phyloP scores from a whole-genome alignment of 2,797 vertebrate species.

The Natrix natrix region DNA sequence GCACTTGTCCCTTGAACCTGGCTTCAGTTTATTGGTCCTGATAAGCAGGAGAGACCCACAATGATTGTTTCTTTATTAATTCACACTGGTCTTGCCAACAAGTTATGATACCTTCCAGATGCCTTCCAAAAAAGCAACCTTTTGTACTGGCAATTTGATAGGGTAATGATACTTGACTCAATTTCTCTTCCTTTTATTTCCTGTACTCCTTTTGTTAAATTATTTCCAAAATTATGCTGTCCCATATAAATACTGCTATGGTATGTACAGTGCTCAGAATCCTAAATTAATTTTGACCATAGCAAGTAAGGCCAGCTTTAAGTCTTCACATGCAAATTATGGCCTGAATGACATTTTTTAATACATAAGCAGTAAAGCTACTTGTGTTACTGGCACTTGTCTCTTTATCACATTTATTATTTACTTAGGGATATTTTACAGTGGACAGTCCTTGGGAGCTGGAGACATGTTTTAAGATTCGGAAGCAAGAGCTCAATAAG shows the following conservation, averaged over 20 bases:
- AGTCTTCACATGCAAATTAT: not conserved
- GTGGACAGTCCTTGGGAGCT: no score
- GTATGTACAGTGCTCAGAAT: not conserved
- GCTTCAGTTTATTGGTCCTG: slow-evolving; percentile 49
- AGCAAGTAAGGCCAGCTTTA: not conserved
- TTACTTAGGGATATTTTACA: not conserved
- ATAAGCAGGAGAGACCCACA: slow-evolving; percentile 16
- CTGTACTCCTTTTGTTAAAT: slow-evolving; percentile 53
- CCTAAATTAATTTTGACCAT: slow-evolving; percentile 13
- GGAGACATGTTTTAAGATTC: no score
- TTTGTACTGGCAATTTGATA: slow-evolving; percentile 48
- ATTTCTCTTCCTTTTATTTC: slow-evolving; percentile 14
- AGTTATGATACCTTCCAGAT: slow-evolving; percentile 50
- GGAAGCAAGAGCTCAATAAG: no score
- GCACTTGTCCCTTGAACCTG: slow-evolving; percentile 34
- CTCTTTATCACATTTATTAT: not conserved
- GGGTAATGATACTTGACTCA: slow-evolving; percentile 48
- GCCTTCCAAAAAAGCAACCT: slow-evolving; percentile 52
- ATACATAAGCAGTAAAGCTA: not conserved
- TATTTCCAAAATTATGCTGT: slow-evolving; percentile 31
- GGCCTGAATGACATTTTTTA: slow-evolving; percentile 1
- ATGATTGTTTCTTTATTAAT: slow-evolving; percentile 43
- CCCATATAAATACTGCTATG: not conserved
- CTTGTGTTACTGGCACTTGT: not conserved
- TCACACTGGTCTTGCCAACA: slow-evolving; percentile 48